These are phyloP conservation scores for Periophthalmus magnuspinnatus DNA, from an alignment of 2,797 vertebrate genomes.

Conservation along the genomic window DNA sequence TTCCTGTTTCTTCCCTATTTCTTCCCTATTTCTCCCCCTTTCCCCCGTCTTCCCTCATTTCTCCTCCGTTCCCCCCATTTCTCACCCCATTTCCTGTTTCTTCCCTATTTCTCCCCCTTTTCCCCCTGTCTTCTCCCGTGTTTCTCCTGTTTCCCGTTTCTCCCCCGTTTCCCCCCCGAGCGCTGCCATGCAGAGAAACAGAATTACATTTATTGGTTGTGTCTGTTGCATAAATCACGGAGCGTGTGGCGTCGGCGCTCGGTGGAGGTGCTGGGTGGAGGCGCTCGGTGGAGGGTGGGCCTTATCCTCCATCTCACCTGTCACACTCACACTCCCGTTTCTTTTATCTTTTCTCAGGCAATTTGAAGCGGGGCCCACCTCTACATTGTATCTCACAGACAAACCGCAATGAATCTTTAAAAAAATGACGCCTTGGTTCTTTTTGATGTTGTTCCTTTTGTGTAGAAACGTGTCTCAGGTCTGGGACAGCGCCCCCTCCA, in stretches of 20 bases:
- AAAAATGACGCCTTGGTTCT: slow-evolving; percentile 13
- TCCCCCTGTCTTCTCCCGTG: too few relatives aligned
- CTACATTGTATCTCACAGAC: slow-evolving; percentile 18
- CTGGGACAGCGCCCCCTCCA: too few relatives aligned
- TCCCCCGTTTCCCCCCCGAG: too few relatives aligned
- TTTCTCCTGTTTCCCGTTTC: too few relatives aligned
- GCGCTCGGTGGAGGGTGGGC: slow-evolving; percentile 16
- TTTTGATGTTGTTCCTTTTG: slow-evolving; percentile 11
- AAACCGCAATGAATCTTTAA: slow-evolving; percentile 1
- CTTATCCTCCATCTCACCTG: slow-evolving; percentile 31
- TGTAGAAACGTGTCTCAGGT: too few relatives aligned
- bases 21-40: too few relatives aligned
- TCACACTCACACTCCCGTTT: slow-evolving; percentile 26
- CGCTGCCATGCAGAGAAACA: slow-evolving; percentile 27
- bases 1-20: too few relatives aligned
- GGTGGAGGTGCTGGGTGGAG: too few relatives aligned
- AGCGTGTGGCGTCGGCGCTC: slow-evolving; percentile 24
- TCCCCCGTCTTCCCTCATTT: too few relatives aligned
- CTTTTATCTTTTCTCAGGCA: slow-evolving; percentile 28
- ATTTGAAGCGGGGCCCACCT: slow-evolving; percentile 16
- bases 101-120: too few relatives aligned
- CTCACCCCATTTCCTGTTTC: too few relatives aligned
- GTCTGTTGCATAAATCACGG: slow-evolving; percentile 26
- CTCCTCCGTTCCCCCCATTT: too few relatives aligned
- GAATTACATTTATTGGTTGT: slow-evolving; percentile 38